These are phyloP conservation scores for Xestia xanthographa DNA, from an alignment of 2,888 invertebrate genomes.

Conservation along the genomic window DNA sequence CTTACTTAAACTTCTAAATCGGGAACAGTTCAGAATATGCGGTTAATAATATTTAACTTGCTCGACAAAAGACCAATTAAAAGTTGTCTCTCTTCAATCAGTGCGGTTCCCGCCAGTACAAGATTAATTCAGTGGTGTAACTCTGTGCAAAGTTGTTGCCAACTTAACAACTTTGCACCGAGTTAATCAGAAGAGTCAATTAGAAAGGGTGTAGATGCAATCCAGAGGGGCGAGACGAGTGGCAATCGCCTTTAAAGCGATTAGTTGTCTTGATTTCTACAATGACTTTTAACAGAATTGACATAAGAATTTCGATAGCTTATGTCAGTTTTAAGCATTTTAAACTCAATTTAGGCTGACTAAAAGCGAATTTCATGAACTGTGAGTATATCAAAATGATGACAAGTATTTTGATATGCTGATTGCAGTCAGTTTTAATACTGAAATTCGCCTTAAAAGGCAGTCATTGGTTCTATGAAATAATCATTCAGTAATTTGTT, in stretches of 20 bases:
- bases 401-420: no score
- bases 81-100: conserved; percentile 36
- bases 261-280: no score
- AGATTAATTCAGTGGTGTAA: conserved; percentile 20
- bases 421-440: background rate
- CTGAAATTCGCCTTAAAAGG: background rate
- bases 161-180: no score
- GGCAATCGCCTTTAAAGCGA: no score
- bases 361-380: no score
- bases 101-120: background rate
- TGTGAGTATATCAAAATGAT: no score
- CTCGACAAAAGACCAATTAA: conserved; percentile 49
- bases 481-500: background rate
- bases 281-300: background rate
- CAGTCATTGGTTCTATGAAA: background rate
- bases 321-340: background rate
- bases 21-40: conserved; percentile 9
- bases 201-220: background rate
- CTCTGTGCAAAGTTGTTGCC: background rate
- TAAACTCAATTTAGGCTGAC: no score
- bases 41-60: conserved; percentile 25
- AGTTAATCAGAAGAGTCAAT: no score
- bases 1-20: background rate
- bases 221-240: no score
- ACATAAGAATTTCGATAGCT: background rate